Base-by-base conservation (phyloP, 2,797 vertebrate species). In the Aulostomus chinensis region DNA sequence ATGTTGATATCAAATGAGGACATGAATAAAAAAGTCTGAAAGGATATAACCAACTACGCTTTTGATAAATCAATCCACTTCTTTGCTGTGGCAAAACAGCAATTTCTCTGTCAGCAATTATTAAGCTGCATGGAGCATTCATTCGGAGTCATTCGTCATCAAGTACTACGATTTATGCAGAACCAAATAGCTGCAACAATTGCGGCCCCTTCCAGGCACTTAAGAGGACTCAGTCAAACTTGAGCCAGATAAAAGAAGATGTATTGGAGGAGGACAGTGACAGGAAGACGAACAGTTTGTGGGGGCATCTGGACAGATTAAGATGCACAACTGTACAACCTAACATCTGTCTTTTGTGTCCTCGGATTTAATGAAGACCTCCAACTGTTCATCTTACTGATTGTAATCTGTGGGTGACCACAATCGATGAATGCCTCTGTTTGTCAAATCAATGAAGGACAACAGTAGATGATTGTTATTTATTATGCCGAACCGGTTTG, bases 1-100 rank as follows among this genome's bases (percentile, higher is more conserved):
- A 88, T 85, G 70, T 81, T 49, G 65, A 71, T 75, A 79, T 87
- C 62, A 87, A 80, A 86, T 59, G 47, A 80, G 78, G 48, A 78
- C 84, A 84, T 85, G 72, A 78, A 84, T 87, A 85, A 60, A 75
- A 84, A 66, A 66, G 53, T 64, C 72, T 60, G 65, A 83, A 69
- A 70, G 63, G 62, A 64, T 65, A 76, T 85, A 68, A 80, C 26
- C 42, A 74, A 76, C 74, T 24, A 39, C 15, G 37, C 54, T 48
- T 46, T 55, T 72, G 71, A 86, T 86, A 84, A 85, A 88, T 90
- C 84, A 86, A 43, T 61, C 25, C 49, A 28, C 49, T 75, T 54
- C 40, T 55, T 34, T 22, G 35, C 54, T 18, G 37, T 37, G 54
- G 50, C 41, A 57, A 66, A 73, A 61, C 12, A 35, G 46, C 61